Conservation (phyloP, 2,113 vertebrate species). For the Centrocercus urophasianus region DNA sequence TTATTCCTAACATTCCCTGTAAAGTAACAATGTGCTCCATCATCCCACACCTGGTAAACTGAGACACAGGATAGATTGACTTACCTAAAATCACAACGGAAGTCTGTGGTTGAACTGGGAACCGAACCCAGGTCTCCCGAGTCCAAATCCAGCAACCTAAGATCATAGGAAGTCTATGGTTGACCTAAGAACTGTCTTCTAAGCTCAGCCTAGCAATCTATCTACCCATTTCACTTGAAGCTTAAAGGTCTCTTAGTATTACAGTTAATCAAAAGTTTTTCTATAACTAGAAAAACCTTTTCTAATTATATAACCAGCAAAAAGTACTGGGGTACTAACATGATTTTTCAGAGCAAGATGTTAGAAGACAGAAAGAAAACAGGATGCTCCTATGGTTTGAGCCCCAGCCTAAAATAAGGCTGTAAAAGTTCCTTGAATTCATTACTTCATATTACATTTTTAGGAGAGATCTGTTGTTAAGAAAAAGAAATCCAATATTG, state of each 20-base stretch:
- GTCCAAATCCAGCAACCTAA: conserved; percentile 74
- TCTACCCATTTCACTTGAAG: neutral
- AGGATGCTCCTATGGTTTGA: neutral
- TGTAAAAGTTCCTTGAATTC: neutral
- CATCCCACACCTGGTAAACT: conserved; percentile 20
- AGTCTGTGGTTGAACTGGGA: conserved; percentile 72
- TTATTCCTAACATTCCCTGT: neutral
- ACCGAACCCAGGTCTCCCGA: conserved; percentile 67
- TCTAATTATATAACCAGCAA: neutral
- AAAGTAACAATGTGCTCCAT: neutral
- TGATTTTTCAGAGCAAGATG: neutral
- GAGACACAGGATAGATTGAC: conserved; percentile 44
- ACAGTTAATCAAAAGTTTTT: neutral
- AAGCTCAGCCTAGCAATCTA: conserved; percentile 19
- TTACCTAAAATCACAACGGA: conserved; percentile 70
- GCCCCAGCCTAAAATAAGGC: neutral
- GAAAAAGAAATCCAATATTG: neutral
- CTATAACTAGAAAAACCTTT: neutral
- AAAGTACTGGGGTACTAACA: neutral
- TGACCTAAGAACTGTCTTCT: conserved; percentile 59
- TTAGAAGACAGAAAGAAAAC: neutral
- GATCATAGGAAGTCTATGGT: conserved; percentile 72
- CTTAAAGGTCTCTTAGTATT: neutral
- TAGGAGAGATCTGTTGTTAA: neutral
- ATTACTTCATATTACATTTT: neutral